Percentiles rank a stretch among this genome's conserved stretches.
These are phyloP conservation scores for Phlogophora meticulosa DNA, from an alignment of 2,888 invertebrate species.

Conservation along the genomic window DNA sequence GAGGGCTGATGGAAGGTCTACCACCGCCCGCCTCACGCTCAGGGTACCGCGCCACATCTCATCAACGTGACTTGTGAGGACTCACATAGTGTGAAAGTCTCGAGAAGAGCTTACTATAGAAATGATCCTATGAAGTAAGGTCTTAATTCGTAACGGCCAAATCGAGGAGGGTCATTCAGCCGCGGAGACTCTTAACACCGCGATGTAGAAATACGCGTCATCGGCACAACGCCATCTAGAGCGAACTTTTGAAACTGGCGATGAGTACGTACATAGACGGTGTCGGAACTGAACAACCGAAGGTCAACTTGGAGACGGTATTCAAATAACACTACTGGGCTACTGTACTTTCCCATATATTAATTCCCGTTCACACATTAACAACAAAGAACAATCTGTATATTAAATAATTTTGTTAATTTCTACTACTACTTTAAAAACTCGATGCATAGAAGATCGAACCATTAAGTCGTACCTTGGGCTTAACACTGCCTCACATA, in stretches of 20 bases:
- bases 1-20: slow-evolving; percentile 49
- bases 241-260: not conserved
- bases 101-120: slow-evolving; percentile 59
- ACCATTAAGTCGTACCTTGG: no score
- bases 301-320: no score
- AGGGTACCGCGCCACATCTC: slow-evolving; percentile 59
- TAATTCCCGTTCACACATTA: no score
- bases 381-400: no score
- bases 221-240: slow-evolving; percentile 38
- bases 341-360: no score
- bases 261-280: slow-evolving; percentile 3
- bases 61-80: slow-evolving; percentile 61
- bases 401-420: no score
- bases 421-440: no score
- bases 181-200: slow-evolving; percentile 48
- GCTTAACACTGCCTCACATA: no score
- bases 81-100: slow-evolving; percentile 59
- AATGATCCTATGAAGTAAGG: slow-evolving; percentile 53
- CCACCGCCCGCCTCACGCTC: slow-evolving; percentile 58
- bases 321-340: no score
- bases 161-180: slow-evolving; percentile 20
- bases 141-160: not conserved
- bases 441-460: no score
- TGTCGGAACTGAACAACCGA: no score
- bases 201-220: slow-evolving; percentile 44